These are phyloP conservation scores for Drosophila mayri DNA, from an alignment of 1,140 invertebrate species.

Conservation along the genomic window DNA sequence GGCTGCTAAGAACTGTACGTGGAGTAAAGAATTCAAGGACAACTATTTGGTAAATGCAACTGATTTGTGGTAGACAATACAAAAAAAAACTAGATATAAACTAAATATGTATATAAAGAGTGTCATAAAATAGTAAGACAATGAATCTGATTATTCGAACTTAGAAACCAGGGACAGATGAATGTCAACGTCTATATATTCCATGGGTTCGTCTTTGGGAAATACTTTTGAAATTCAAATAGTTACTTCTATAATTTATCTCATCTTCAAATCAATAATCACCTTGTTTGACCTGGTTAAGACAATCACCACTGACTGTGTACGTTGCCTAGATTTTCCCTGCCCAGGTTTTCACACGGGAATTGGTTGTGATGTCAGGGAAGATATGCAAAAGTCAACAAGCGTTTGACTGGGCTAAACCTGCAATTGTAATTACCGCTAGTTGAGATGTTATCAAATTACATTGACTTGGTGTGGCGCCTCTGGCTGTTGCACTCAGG, in stretches of 20 bases:
- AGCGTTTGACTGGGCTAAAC: conserved; percentile 49
- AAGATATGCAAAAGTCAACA: conserved; percentile 70
- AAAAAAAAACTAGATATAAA: not conserved
- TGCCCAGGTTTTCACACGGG: conserved; percentile 51
- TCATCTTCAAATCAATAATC: not conserved
- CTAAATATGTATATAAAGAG: not conserved
- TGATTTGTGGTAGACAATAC: not conserved
- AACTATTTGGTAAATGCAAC: conserved; percentile 1
- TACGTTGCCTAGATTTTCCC: conserved; percentile 10
- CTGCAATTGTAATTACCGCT: conserved; percentile 80
- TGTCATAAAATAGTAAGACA: not conserved
- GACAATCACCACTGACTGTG: conserved; percentile 30
- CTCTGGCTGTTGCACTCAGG: conserved; percentile 24
- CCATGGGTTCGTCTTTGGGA: too few relatives aligned
- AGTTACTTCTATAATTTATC: not conserved
- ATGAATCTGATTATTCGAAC: not conserved
- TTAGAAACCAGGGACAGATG: not conserved
- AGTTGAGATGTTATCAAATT: conserved; percentile 78
- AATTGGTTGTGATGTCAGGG: conserved; percentile 13
- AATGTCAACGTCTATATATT: not conserved
- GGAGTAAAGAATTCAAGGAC: conserved; percentile 32
- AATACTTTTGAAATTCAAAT: not conserved
- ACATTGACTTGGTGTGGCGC: conserved; percentile 60
- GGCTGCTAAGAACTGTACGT: conserved; percentile 5
- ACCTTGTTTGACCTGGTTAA: not conserved